Base-by-base conservation (phyloP, 2,113 vertebrate genomes). In the Lampris incognitus region DNA sequence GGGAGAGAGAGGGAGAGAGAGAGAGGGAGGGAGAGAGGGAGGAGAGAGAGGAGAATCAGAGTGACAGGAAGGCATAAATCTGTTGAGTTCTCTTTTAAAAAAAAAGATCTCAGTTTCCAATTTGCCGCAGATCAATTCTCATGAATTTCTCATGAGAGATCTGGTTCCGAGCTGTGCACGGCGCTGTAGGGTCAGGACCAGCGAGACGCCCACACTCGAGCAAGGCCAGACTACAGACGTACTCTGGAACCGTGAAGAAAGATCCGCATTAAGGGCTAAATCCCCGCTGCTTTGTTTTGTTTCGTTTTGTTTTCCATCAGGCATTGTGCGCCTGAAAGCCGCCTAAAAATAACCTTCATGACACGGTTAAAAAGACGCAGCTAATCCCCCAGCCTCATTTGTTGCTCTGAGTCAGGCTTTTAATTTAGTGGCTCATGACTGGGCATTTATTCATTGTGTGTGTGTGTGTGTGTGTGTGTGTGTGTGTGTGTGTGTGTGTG, bases 301-400 rank as follows among this genome's bases (percentile, higher is more conserved):
- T 67, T n/a, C n/a, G n/a, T n/a, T n/a, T n/a, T n/a, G n/a, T n/a
- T n/a, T n/a, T n/a, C n/a, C n/a, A 68, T 55, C 66, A 51, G 66
- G 55, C 72, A 86, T 74, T 69, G 69, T 83, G 66, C 42, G 48
- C 65, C 78, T 39, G 60, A 72, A 54, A 74, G n/a, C 49, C 79
- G 38, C 40, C 85, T 83, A 85, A 89, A 89, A 89, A 87, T 85
- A 87, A 70, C 77, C 49, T 84, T 85, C 58, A 82, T 75, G 72
- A 72, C 75, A 65, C 9, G 70, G 56, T 36, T 84, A 73, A 78
- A 87, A 69, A 76, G 51, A 70, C n/a, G n/a, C n/a, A 78, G 72
- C 66, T 39, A 83, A 87, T 75, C 73, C 73, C 68, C 73, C 68
- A 48, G 69, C 74, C 67, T 74, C 76, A 76, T 83, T 84, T 78